Evolutionary conservation across 2,797 vertebrate species (phyloP).

Genomic region (Cryptoprocta ferox): DNA sequence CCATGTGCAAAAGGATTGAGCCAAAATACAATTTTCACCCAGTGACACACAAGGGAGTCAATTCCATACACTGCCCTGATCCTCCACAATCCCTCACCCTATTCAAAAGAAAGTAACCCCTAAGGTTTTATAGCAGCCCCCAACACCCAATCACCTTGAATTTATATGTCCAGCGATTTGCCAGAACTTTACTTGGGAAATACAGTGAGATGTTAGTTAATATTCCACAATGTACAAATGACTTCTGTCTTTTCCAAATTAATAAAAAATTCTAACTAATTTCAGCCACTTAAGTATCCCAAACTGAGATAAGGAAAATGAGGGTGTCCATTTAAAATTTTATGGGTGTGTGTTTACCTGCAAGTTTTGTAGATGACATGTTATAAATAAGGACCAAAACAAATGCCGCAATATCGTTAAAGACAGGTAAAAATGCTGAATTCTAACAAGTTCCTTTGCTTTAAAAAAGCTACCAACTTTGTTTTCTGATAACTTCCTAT

Average conservation of each 20-base stretch:
- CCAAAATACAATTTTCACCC: slow-evolving; percentile 58
- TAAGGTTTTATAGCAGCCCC: not conserved
- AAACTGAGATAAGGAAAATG: not conserved
- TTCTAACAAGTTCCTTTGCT: slow-evolving; percentile 2
- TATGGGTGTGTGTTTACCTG: not conserved
- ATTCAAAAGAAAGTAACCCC: not conserved
- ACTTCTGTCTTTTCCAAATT: not conserved
- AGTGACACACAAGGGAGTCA: slow-evolving; percentile 13
- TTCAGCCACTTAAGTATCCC: not conserved
- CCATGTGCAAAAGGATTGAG: slow-evolving; percentile 3
- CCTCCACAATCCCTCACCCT: not conserved
- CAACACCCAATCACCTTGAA: not conserved
- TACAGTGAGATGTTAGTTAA: not conserved
- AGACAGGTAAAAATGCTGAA: not conserved
- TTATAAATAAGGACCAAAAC: not conserved
- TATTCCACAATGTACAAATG: not conserved
- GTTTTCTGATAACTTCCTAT: not conserved
- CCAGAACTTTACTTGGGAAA: not conserved
- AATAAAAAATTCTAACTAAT: not conserved
- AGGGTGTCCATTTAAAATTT: not conserved
- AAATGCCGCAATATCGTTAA: not conserved
- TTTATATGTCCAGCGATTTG: not conserved
- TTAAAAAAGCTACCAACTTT: not conserved
- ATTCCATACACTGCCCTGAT: not conserved
- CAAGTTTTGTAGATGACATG: not conserved